Evolutionary conservation across 2,888 invertebrate species (phyloP).

Genomic region (Invenusta paracnida): DNA sequence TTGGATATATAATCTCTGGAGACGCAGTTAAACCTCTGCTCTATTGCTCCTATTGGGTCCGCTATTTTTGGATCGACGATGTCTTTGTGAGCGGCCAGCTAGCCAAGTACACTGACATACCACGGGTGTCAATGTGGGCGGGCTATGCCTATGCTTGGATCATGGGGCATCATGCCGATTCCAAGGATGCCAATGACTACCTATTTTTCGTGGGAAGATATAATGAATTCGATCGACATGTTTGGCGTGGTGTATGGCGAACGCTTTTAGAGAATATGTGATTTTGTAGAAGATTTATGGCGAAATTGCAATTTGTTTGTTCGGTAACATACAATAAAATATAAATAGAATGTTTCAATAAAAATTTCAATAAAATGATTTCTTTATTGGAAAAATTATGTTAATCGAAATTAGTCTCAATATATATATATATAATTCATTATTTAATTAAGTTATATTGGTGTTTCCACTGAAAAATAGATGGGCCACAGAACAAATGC

Average conservation of each 20-base stretch:
- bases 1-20: conserved; percentile 31
- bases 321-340: too few species aligned
- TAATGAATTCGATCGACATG: not conserved
- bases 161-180: not conserved
- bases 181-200: not conserved
- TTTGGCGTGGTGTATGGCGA: not conserved
- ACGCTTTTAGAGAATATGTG: not conserved
- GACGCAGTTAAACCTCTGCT: conserved; percentile 27
- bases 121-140: not conserved
- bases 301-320: too few species aligned
- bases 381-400: too few species aligned
- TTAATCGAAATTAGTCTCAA: too few species aligned
- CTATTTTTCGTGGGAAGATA: not conserved
- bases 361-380: too few species aligned
- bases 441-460: too few species aligned
- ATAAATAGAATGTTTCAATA: too few species aligned
- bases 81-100: conserved; percentile 33
- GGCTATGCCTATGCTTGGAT: not conserved
- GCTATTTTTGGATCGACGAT: conserved; percentile 37
- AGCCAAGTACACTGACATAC: not conserved
- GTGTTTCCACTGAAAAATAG: too few species aligned
- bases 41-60: conserved; percentile 33
- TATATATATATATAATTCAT: too few species aligned
- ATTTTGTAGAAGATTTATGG: not conserved
- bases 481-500: too few species aligned